Conservation (phyloP, 1,140 invertebrate genomes). For the Penaeus indicus region DNA sequence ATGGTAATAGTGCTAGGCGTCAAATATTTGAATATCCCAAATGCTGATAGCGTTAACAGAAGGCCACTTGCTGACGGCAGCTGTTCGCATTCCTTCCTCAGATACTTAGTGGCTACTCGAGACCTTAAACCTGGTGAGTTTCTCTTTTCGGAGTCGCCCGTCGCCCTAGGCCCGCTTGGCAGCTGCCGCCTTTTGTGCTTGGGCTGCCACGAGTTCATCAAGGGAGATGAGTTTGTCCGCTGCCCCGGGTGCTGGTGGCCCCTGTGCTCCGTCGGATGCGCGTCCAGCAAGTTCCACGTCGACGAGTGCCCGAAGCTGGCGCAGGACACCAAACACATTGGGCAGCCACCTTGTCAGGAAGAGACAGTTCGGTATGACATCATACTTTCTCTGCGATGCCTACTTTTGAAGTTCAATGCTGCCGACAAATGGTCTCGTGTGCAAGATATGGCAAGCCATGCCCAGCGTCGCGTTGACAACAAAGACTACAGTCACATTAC, state of each 20-base stretch:
- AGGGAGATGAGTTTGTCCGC: conserved; percentile 32
- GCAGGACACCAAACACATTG: conserved; percentile 38
- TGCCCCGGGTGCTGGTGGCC: conserved; percentile 61
- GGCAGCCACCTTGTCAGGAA: conserved; percentile 26
- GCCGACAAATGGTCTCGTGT: conserved; percentile 51
- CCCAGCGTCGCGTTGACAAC: conserved; percentile 59
- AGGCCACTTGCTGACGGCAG: neutral
- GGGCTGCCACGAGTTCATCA: conserved; percentile 48
- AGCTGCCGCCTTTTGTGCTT: conserved; percentile 52
- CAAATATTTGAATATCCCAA: too few species aligned
- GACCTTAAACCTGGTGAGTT: conserved; percentile 39
- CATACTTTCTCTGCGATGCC: conserved; percentile 62
- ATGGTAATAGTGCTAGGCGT: too few species aligned
- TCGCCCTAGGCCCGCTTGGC: conserved; percentile 55
- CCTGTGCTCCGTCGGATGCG: conserved; percentile 51
- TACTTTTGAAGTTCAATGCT: conserved; percentile 49
- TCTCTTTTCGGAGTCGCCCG: conserved; percentile 45
- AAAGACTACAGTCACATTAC: conserved; percentile 57
- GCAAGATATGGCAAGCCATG: conserved; percentile 59
- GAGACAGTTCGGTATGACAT: conserved; percentile 62
- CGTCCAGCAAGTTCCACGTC: conserved; percentile 35
- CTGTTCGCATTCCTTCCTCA: conserved; percentile 24
- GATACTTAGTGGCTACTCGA: conserved; percentile 51
- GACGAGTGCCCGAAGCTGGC: conserved; percentile 54
- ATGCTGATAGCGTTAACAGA: neutral